A percentile compares a stretch with the other conserved stretches of the same genome.
These are phyloP conservation scores for Coelinius sp. DNA, from an alignment of 2,888 invertebrate species.

Conservation along the genomic window DNA sequence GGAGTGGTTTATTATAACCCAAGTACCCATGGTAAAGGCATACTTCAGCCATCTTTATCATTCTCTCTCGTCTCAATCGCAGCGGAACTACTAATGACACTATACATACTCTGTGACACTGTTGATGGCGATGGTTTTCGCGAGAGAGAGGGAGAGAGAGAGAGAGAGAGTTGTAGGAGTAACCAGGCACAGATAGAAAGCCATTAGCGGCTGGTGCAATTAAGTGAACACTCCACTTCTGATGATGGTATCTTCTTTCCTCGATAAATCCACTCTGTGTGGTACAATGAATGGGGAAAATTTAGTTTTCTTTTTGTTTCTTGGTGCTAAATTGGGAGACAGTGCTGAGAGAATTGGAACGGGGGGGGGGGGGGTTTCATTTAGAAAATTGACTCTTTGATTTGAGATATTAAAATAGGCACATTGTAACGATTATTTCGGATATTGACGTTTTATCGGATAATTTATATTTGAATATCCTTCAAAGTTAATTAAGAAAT, in stretches of 20 bases:
- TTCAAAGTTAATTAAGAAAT: too few species aligned
- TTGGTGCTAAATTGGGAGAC: background rate
- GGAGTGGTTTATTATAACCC: conserved; percentile 25
- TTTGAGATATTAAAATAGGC: too few species aligned
- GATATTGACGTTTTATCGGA: too few species aligned
- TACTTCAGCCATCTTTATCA: conserved; percentile 27
- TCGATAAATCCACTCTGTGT: conserved; percentile 43
- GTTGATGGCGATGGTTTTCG: conserved; percentile 20
- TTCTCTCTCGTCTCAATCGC: conserved; percentile 48
- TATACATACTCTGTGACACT: conserved; percentile 22
- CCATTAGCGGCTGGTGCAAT: conserved; percentile 63
- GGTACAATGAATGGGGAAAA: conserved; percentile 15
- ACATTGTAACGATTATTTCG: too few species aligned
- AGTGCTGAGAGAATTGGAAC: background rate
- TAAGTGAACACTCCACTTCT: conserved; percentile 55
- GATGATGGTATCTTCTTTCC: conserved; percentile 48
- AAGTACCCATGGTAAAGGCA: conserved; percentile 24
- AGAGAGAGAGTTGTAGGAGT: conserved; percentile 7
- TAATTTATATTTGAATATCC: too few species aligned
- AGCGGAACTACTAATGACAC: conserved; percentile 46
- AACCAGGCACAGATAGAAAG: conserved; percentile 44
- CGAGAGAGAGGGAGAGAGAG: conserved; percentile 14
- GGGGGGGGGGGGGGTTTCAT: background rate
- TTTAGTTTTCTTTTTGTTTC: background rate
- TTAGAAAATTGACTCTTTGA: too few species aligned